These are phyloP conservation scores for Agrilus mali DNA, from an alignment of 2,888 invertebrate genomes.

Conservation along the genomic window DNA sequence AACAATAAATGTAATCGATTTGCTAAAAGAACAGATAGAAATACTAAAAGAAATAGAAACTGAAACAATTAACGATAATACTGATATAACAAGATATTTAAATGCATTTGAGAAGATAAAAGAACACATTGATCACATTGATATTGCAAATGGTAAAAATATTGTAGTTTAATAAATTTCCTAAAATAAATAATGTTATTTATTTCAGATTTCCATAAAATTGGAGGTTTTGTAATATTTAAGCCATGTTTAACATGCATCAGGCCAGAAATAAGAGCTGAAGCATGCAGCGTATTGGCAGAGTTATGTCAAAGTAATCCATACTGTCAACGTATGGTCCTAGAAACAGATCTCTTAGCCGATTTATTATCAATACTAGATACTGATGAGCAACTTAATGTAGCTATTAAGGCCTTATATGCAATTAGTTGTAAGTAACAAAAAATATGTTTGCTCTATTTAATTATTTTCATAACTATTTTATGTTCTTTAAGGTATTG, in stretches of 20 bases:
- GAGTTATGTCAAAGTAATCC: conserved; percentile 79
- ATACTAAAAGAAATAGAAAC: conserved; percentile 37
- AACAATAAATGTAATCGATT: conserved; percentile 55
- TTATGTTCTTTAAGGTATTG: conserved; percentile 40
- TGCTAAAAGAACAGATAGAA: conserved; percentile 49
- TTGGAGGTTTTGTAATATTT: conserved; percentile 69
- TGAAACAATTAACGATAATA: conserved; percentile 34
- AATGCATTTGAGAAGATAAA: conserved; percentile 54
- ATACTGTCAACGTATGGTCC: conserved; percentile 60
- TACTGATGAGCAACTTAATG: conserved; percentile 40
- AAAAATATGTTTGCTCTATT: not conserved
- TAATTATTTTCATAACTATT: no score
- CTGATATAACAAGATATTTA: conserved; percentile 44
- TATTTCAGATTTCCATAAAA: conserved; percentile 62
- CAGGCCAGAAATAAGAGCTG: conserved; percentile 47
- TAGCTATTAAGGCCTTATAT: conserved; percentile 58
- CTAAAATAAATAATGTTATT: not conserved
- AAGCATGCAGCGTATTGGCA: conserved; percentile 57
- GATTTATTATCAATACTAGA: conserved; percentile 47
- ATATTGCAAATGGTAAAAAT: conserved; percentile 60
- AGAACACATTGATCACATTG: conserved; percentile 61
- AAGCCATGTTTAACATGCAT: conserved; percentile 50
- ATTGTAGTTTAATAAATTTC: not conserved
- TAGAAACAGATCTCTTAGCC: conserved; percentile 52
- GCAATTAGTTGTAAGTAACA: conserved; percentile 63